Evolutionary conservation across 2,113 vertebrate genomes (phyloP).

Genomic region (Poeciliopsis retropinna): DNA sequence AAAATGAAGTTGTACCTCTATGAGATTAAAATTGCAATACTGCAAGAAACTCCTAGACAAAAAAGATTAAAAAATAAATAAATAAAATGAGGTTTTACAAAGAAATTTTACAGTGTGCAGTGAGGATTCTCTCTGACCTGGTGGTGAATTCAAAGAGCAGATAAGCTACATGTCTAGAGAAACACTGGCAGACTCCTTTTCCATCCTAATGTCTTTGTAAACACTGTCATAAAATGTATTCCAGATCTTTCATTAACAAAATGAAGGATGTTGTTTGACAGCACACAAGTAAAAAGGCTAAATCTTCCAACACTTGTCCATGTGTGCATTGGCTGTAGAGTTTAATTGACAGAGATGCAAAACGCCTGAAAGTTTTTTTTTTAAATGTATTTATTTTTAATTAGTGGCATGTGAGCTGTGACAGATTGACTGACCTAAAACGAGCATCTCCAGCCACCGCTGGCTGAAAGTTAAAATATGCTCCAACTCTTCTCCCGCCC

Average conservation of each 20-base stretch:
- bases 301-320: neutral
- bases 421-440: neutral
- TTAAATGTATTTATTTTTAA: conserved; percentile 1
- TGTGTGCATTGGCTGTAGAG: neutral
- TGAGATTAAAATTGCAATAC: too few species aligned
- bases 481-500: conserved; percentile 12
- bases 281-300: neutral
- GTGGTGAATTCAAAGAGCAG: neutral
- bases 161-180: neutral
- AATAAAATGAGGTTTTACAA: too few species aligned
- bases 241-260: neutral
- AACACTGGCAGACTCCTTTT: neutral
- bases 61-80: too few species aligned
- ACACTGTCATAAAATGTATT: neutral
- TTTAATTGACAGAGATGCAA: neutral
- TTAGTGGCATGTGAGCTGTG: neutral
- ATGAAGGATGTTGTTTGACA: neutral
- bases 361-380: neutral
- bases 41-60: too few species aligned
- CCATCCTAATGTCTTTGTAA: neutral
- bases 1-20: too few species aligned
- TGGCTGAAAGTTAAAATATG: conserved; percentile 12
- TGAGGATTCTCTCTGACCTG: neutral
- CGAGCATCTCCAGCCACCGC: neutral
- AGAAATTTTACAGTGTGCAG: neutral